phyloP scores from a whole-genome alignment of 2,113 vertebrate species.

The Stercorarius parasiticus region DNA sequence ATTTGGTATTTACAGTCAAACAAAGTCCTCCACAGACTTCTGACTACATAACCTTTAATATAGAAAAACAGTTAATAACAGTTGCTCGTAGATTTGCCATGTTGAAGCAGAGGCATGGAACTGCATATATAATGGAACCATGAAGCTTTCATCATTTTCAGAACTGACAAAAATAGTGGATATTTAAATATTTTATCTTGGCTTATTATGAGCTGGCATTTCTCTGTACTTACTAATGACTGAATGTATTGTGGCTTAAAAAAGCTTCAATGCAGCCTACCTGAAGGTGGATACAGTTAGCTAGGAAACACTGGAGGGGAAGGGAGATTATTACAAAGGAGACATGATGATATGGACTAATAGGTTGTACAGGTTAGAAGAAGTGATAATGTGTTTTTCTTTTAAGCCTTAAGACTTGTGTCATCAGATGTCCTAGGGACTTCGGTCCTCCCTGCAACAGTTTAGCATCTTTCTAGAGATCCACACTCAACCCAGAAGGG shows the following conservation, averaged over 20 bases:
- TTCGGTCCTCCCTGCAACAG: neutral
- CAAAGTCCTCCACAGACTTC: neutral
- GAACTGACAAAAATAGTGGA: neutral
- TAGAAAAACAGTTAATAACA: neutral
- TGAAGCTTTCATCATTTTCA: neutral
- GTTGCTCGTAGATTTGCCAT: neutral
- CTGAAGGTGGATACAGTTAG: neutral
- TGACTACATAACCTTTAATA: neutral
- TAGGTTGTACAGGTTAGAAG: neutral
- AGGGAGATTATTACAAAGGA: neutral
- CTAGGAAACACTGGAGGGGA: neutral
- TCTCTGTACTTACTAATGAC: neutral
- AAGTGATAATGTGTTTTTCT: neutral
- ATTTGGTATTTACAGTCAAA: conserved; percentile 10
- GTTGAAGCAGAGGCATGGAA: neutral
- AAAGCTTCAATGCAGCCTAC: neutral
- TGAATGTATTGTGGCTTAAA: neutral
- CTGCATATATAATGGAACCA: neutral
- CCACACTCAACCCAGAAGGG: neutral
- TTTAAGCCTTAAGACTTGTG: neutral
- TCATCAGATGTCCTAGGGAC: neutral
- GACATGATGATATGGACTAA: neutral
- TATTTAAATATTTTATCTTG: conserved; percentile 19
- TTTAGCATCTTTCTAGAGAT: neutral
- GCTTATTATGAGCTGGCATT: neutral